phyloP scores from a whole-genome alignment of 2,888 invertebrate species.

The Oscheius sp. region DNA sequence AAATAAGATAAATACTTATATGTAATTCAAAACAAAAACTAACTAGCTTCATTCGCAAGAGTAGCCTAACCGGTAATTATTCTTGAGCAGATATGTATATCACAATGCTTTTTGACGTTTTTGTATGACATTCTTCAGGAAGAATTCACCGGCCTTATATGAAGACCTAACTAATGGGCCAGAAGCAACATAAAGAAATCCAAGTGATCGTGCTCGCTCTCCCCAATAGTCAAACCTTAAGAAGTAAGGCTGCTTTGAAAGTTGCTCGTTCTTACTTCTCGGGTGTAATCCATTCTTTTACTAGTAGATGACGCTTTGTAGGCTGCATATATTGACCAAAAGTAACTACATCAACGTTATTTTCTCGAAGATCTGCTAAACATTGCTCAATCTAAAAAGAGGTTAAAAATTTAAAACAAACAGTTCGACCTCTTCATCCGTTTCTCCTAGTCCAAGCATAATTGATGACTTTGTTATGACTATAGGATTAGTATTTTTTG shows the following conservation, averaged over 20 bases:
- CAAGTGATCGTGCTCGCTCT: slow-evolving; percentile 76
- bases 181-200: slow-evolving; percentile 95
- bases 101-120: slow-evolving; percentile 37
- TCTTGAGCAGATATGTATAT: not conserved
- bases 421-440: slow-evolving; percentile 81
- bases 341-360: slow-evolving; percentile 91
- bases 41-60: slow-evolving; percentile 1
- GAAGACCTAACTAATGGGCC: slow-evolving; percentile 96
- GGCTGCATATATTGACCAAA: slow-evolving; percentile 99
- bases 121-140: slow-evolving; percentile 65
- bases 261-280: slow-evolving; percentile 77
- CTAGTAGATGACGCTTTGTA: slow-evolving; percentile 88
- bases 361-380: slow-evolving; percentile 54
- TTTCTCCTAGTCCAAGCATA: slow-evolving; percentile 93
- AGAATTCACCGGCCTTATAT: slow-evolving; percentile 91
- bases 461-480: slow-evolving; percentile 95
- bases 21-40: not conserved
- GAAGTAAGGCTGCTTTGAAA: not conserved
- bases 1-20: not conserved
- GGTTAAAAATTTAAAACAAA: not conserved
- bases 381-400: slow-evolving; percentile 44
- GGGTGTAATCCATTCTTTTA: slow-evolving; percentile 90
- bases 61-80: slow-evolving; percentile 1
- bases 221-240: slow-evolving; percentile 66
- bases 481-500: slow-evolving; percentile 79